Conservation (phyloP, 2,113 vertebrate species). For the Ginglymostoma cirratum region DNA sequence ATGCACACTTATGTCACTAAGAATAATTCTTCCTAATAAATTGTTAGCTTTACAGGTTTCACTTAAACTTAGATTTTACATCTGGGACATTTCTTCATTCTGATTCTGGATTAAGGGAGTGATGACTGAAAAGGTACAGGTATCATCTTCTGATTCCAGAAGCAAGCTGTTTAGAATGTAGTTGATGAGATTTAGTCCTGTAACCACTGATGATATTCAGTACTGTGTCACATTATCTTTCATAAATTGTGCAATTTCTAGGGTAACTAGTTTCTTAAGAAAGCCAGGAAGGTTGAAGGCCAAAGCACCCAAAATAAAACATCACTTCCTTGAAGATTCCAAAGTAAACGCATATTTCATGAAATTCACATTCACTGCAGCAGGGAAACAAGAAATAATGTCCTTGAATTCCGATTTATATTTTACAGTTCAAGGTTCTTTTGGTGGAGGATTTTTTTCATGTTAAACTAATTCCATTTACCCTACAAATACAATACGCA, state of each 20-base stretch:
- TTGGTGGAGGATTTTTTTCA: background rate
- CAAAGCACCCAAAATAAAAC: background rate
- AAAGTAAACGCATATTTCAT: background rate
- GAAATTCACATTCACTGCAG: background rate
- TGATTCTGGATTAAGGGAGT: background rate
- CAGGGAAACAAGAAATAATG: background rate
- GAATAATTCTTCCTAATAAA: background rate
- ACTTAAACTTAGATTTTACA: background rate
- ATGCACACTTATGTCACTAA: background rate
- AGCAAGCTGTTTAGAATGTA: background rate
- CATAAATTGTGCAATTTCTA: background rate
- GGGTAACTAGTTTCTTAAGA: background rate
- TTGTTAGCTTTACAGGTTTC: background rate
- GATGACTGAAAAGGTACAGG: background rate
- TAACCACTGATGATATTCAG: background rate
- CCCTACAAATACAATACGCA: background rate
- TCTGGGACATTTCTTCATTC: background rate
- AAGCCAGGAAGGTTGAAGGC: background rate
- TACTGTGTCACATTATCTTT: background rate
- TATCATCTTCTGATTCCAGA: background rate
- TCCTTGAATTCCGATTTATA: background rate
- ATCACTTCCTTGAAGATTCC: background rate
- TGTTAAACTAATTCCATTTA: background rate
- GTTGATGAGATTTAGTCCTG: background rate
- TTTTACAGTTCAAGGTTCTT: background rate